A percentile compares a stretch with the other conserved stretches of the same genome.
Conservation (phyloP, 2,797 vertebrate species). For the Scleropages formosus region DNA sequence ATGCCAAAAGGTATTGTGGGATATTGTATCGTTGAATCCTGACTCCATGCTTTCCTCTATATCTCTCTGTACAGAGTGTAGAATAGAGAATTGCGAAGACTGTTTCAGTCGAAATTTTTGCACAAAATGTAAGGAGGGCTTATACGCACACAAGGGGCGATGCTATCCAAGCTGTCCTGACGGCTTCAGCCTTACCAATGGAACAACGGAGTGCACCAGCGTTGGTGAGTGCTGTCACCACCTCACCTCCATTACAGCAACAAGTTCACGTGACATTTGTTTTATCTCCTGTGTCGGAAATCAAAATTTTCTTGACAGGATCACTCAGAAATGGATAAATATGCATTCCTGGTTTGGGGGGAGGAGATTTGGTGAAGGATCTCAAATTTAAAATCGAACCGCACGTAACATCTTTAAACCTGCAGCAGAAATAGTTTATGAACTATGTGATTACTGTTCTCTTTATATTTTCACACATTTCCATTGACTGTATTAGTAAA, state of each 20-base stretch:
- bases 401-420: background rate
- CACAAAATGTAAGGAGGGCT: slow-evolving; percentile 96
- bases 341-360: no score
- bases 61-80: slow-evolving; percentile 84
- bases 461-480: background rate
- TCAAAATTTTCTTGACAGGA: background rate
- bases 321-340: background rate
- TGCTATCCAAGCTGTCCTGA: slow-evolving; percentile 87
- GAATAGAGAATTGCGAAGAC: slow-evolving; percentile 95
- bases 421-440: background rate
- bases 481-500: background rate
- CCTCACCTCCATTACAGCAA: background rate
- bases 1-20: no score
- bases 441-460: no score
- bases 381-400: no score
- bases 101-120: slow-evolving; percentile 99
- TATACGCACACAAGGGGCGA: slow-evolving; percentile 92
- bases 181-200: slow-evolving; percentile 77
- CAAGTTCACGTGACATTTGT: background rate
- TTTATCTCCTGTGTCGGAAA: background rate
- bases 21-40: background rate
- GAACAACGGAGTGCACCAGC: slow-evolving; percentile 89
- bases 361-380: no score
- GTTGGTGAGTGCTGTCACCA: slow-evolving; percentile 72
- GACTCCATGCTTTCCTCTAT: slow-evolving; percentile 38